Conservation (phyloP, 2,797 vertebrate species). For the Liasis olivaceus region DNA sequence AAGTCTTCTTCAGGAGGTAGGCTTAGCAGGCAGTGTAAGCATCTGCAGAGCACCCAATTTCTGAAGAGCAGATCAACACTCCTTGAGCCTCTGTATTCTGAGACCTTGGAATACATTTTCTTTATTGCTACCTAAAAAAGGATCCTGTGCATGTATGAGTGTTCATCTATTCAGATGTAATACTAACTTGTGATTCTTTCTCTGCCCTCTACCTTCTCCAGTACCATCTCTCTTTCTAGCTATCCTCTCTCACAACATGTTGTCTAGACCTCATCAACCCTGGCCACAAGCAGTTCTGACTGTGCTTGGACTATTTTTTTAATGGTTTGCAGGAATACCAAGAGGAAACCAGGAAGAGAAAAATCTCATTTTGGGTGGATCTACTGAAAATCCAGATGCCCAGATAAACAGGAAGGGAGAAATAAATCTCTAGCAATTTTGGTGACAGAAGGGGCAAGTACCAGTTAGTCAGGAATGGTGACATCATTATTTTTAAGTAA, state of each 20-base stretch:
- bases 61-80: neutral
- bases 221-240: neutral
- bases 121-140: neutral
- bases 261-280: neutral
- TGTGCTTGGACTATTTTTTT: neutral
- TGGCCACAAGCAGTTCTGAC: neutral
- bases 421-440: neutral
- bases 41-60: neutral
- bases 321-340: neutral
- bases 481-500: conserved; percentile 11
- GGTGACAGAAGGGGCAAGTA: neutral
- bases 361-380: neutral
- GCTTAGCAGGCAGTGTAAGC: neutral
- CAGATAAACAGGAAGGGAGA: neutral
- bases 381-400: neutral
- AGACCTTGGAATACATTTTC: neutral
- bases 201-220: neutral
- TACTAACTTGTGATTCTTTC: neutral
- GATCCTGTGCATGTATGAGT: neutral
- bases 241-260: neutral
- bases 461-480: neutral
- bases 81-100: neutral
- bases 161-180: neutral
- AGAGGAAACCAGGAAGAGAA: neutral
- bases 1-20: neutral